These are phyloP conservation scores for Eubasilissa regina DNA, from an alignment of 1,140 invertebrate genomes.

Conservation along the genomic window DNA sequence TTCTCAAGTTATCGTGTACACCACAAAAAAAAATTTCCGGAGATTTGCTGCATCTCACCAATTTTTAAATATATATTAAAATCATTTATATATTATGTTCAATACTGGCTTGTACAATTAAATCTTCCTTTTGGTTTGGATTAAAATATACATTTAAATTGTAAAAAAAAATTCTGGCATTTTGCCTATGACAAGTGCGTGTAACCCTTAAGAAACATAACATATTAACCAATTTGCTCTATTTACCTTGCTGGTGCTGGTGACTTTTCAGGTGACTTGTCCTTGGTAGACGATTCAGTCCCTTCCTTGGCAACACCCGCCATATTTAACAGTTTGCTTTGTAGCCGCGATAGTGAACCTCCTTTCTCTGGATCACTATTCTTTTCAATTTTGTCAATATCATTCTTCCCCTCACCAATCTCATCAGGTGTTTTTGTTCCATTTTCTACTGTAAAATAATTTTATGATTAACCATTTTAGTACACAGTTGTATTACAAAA, in stretches of 20 bases:
- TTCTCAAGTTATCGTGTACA: too few species aligned
- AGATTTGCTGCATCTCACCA: too few species aligned
- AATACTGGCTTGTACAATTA: too few species aligned
- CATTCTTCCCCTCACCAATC: conserved; percentile 30
- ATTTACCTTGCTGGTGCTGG: conserved; percentile 34
- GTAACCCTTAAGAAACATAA: not conserved
- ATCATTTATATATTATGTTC: too few species aligned
- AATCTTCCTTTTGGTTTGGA: too few species aligned
- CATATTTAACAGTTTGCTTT: conserved; percentile 52
- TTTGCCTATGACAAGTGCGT: too few species aligned
- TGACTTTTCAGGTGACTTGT: conserved; percentile 50
- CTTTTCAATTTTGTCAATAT: conserved; percentile 34
- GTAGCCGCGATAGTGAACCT: conserved; percentile 46
- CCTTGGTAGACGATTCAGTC: not conserved
- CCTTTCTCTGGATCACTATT: conserved; percentile 27
- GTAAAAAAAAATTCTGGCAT: too few species aligned
- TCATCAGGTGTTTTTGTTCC: conserved; percentile 52
- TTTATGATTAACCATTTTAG: too few species aligned
- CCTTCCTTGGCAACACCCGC: conserved; percentile 48
- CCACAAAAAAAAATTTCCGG: too few species aligned
- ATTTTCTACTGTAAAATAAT: conserved; percentile 53
- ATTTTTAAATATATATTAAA: too few species aligned
- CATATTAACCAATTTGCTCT: not conserved
- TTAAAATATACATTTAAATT: too few species aligned
- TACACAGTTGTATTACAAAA: too few species aligned